Evolutionary conservation across 1,140 invertebrate genomes (phyloP), one percentile per base, ranked within the genome.

Genomic region (Pseudomyrmex concolor): DNA sequence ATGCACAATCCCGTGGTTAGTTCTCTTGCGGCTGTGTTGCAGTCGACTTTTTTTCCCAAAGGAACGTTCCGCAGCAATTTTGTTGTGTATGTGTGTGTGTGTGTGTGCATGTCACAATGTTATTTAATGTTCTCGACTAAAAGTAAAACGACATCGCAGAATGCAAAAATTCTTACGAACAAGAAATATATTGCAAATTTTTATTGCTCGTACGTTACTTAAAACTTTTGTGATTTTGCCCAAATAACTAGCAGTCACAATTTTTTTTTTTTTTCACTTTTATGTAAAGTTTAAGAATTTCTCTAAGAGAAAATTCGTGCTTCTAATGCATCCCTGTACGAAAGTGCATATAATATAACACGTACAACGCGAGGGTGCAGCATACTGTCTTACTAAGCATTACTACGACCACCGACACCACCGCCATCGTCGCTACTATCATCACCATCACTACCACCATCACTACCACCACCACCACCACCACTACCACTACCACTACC

Each of bases 351-450:
- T 68, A 68, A 78, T 54, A 73, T 55, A 86, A 87, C 73, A 72
- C 67, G 62, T 80, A 86, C 19, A 68, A 63, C 51, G 51, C 84
- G 78, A 34, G 34, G n/a, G 9, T n/a, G 51, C 63, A 74, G 55
- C 86, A 78, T 88, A 82, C 78, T 83, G 86, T 89, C 87, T 89
- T 89, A 85, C 68, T 80, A 83, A 88, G 86, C 86, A 85, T 84
- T 83, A 73, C 50, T 19, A 74, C 72, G 59, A 85, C 83, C 83
- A 55, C 76, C 86, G 60, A 72, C 68, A 48, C 72, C 85, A 73
- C 50, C 73, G 34, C 62, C 60, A 5, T 51, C 43, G 51, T 17
- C 60, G 62, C 54, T 55, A 50, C 80, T 72, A 34, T 54, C 71
- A 13, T 67, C 85, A 73, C 55, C 73, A 19, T 34, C 60, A 5